These are phyloP conservation scores for Coenobita brevimanus DNA, from an alignment of 1,140 invertebrate species.

Conservation along the genomic window DNA sequence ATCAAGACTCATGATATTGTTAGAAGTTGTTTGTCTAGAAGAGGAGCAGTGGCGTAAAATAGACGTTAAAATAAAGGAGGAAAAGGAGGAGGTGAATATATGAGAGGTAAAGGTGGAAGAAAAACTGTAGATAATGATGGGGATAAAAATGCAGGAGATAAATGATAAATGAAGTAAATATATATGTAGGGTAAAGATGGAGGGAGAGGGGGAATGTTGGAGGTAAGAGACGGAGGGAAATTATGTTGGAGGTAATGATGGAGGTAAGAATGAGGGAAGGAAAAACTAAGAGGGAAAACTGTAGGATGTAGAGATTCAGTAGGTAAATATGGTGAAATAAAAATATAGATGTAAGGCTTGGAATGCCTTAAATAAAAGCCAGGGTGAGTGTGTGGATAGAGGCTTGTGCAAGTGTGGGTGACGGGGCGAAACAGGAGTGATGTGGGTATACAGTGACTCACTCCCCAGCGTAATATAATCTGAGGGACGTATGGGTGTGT, in stretches of 20 bases:
- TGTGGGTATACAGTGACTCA: background rate
- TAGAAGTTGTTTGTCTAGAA: background rate
- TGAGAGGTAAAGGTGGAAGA: background rate
- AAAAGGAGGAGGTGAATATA: background rate
- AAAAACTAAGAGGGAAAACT: background rate
- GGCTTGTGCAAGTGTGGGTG: background rate
- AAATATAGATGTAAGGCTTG: no score
- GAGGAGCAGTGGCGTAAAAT: background rate
- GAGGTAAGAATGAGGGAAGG: background rate
- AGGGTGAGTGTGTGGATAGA: no score
- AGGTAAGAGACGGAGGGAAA: background rate
- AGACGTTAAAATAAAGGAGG: no score
- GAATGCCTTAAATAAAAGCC: no score
- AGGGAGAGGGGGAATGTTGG: slow-evolving; percentile 22
- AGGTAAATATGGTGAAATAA: no score
- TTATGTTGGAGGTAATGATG: no score
- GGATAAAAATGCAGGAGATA: background rate
- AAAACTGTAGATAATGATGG: background rate
- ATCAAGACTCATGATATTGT: no score
- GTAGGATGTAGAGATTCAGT: background rate
- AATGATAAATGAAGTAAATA: no score
- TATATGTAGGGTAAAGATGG: slow-evolving; percentile 2
- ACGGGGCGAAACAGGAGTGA: background rate
- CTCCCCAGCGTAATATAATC: background rate
- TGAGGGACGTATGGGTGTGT: background rate